Evolutionary conservation across 1,140 invertebrate genomes (phyloP).

Genomic region (Drosophila punjabiensis): DNA sequence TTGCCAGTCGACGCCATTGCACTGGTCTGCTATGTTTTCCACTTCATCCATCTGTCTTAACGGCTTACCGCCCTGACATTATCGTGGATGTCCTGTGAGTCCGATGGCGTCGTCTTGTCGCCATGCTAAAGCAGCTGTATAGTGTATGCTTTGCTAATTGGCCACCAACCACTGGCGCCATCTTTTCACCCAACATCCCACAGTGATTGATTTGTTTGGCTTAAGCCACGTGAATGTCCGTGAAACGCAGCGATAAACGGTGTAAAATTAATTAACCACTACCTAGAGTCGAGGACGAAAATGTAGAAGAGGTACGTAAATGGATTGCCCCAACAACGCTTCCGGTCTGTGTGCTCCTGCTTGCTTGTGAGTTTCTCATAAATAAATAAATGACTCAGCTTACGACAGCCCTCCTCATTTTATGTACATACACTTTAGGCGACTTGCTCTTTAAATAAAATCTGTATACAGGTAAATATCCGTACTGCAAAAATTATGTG

Average conservation of each 20-base stretch:
- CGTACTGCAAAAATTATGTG: neutral
- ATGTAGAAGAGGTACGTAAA: constrained; percentile 36
- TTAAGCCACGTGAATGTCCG: constrained; percentile 61
- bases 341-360: constrained; percentile 46
- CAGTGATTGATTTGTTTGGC: constrained; percentile 77
- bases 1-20: constrained; percentile 59
- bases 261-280: constrained; percentile 80
- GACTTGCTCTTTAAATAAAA: constrained; percentile 21
- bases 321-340: constrained; percentile 29
- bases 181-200: constrained; percentile 18
- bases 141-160: constrained; percentile 79
- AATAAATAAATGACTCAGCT: constrained; percentile 71
- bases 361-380: constrained; percentile 56
- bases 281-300: constrained; percentile 24
- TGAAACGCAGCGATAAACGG: constrained; percentile 76
- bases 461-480: constrained; percentile 1
- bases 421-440: constrained; percentile 27
- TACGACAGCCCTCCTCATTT: constrained; percentile 18
- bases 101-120: constrained; percentile 50
- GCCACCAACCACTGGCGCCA: constrained; percentile 26
- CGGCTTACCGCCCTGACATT: constrained; percentile 58
- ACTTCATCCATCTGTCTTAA: constrained; percentile 82
- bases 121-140: constrained; percentile 74
- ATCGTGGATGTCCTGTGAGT: constrained; percentile 30
- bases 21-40: constrained; percentile 72